A percentile compares a stretch with the other conserved stretches of the same genome.
Evolutionary conservation across 2,797 vertebrate species (phyloP).

Genomic region (Semaprochilodus insignis): DNA sequence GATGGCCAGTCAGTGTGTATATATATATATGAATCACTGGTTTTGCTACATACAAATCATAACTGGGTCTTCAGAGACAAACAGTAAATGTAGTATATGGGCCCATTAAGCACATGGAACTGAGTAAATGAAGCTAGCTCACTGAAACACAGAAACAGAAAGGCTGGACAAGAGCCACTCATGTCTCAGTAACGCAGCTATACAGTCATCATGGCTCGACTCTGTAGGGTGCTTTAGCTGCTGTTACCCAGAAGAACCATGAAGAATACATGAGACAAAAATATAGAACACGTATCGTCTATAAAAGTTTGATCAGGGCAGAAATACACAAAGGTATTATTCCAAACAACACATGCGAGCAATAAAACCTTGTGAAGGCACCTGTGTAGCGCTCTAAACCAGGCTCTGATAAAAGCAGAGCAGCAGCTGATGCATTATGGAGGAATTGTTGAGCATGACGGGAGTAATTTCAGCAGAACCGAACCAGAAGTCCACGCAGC

Average conservation of each 20-base stretch:
- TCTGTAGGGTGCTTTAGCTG: constrained; percentile 28
- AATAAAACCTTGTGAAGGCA: constrained; percentile 19
- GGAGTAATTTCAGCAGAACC: constrained; percentile 15
- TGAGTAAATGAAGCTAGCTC: too few species aligned
- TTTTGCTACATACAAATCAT: too few species aligned
- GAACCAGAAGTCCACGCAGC: not conserved
- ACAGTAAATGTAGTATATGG: too few species aligned
- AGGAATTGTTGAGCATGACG: constrained; percentile 6
- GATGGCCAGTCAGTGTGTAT: too few species aligned
- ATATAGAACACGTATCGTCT: constrained; percentile 40
- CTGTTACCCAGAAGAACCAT: constrained; percentile 10
- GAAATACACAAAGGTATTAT: constrained; percentile 22
- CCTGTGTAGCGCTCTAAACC: constrained; percentile 16
- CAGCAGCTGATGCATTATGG: constrained; percentile 30
- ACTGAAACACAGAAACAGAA: too few species aligned
- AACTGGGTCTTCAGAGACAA: too few species aligned
- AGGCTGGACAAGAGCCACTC: not conserved
- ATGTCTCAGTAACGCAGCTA: constrained; percentile 12
- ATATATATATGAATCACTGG: too few species aligned
- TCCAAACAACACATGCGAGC: constrained; percentile 25
- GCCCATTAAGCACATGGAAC: too few species aligned
- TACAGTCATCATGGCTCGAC: constrained; percentile 14
- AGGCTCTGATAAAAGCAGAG: constrained; percentile 24
- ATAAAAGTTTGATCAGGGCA: constrained; percentile 31
- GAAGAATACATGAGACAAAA: constrained; percentile 45